phyloP scores from a whole-genome alignment of 1,140 invertebrate species.

The Brachionus plicatilis region DNA sequence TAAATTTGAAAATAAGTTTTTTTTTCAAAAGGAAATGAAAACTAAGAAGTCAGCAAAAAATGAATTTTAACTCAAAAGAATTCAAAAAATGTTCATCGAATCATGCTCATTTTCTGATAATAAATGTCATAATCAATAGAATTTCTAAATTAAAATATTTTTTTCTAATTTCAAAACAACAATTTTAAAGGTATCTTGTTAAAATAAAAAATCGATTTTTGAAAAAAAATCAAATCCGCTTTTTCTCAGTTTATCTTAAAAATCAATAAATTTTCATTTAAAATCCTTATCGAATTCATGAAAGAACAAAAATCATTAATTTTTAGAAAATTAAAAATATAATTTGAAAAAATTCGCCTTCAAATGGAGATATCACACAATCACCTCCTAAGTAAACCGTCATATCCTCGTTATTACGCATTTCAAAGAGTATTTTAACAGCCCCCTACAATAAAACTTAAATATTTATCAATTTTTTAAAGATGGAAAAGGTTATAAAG shows the following conservation, averaged over 20 bases:
- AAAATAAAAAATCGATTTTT: neutral
- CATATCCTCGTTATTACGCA: constrained; percentile 23
- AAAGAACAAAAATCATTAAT: neutral
- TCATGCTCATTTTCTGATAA: neutral
- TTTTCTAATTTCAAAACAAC: neutral
- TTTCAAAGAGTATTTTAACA: constrained; percentile 13
- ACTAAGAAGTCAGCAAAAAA: too few relatives aligned
- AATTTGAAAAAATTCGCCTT: neutral
- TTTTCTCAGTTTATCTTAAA: neutral
- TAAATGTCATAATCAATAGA: neutral
- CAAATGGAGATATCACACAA: constrained; percentile 31
- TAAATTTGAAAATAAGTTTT: too few relatives aligned
- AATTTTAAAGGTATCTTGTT: neutral
- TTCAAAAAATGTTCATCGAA: neutral
- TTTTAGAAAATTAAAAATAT: neutral
- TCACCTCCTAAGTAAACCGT: constrained; percentile 4
- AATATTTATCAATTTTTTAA: neutral
- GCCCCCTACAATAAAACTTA: neutral
- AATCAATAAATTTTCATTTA: neutral
- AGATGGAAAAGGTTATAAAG: constrained; percentile 32
- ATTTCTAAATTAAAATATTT: neutral
- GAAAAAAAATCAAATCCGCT: neutral
- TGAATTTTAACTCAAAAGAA: neutral
- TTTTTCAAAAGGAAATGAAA: neutral
- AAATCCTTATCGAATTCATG: neutral